These are phyloP conservation scores for Catonia carolina DNA, from an alignment of 2,888 invertebrate species.

Conservation along the genomic window DNA sequence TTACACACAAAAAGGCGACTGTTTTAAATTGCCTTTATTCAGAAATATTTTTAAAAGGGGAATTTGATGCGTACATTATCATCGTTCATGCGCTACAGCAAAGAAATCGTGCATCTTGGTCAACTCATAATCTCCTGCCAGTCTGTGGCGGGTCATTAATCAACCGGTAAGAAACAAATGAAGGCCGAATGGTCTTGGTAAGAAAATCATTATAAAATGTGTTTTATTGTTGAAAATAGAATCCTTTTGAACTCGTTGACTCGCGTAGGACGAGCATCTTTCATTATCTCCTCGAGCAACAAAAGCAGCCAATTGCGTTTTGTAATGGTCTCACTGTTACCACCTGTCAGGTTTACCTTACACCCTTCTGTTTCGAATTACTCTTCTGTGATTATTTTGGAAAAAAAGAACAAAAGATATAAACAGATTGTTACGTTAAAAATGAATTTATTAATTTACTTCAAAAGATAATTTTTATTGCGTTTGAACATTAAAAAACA, in stretches of 20 bases:
- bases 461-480: too few species aligned
- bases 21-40: too few species aligned
- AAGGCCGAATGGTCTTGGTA: conserved; percentile 19
- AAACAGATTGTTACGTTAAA: too few species aligned
- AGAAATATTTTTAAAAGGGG: too few species aligned
- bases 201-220: conserved; percentile 29
- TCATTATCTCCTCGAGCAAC: conserved; percentile 3
- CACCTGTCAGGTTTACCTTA: conserved; percentile 5
- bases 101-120: conserved; percentile 8
- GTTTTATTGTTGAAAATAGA: conserved; percentile 19
- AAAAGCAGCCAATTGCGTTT: neutral
- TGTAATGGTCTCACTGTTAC: neutral
- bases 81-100: too few species aligned
- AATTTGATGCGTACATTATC: too few species aligned
- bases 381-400: too few species aligned
- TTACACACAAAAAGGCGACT: conserved; percentile 2
- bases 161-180: conserved; percentile 26
- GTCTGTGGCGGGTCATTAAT: conserved; percentile 8
- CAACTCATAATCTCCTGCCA: conserved; percentile 1
- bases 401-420: too few species aligned
- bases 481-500: too few species aligned
- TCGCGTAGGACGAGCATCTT: conserved; percentile 4
- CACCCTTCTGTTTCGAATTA: neutral
- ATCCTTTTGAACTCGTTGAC: conserved; percentile 14
- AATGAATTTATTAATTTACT: too few species aligned